Conservation (phyloP, 2,113 vertebrate genomes). For the Climacteris rufus region DNA sequence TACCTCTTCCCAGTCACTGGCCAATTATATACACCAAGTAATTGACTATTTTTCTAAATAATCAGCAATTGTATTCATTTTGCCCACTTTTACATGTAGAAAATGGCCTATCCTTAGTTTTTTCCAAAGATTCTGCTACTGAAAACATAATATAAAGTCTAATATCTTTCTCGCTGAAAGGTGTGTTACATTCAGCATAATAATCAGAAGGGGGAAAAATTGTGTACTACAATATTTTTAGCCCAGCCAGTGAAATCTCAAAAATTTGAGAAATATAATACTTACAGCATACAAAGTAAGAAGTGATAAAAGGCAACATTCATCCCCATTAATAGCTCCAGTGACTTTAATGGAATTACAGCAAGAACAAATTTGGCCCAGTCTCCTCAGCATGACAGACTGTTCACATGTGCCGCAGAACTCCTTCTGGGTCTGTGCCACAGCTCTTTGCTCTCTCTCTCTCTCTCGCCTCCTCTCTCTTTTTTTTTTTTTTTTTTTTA, state of each 20-base stretch:
- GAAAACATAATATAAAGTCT: background rate
- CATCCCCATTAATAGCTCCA: slow-evolving; percentile 22
- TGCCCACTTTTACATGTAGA: background rate
- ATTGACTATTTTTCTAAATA: background rate
- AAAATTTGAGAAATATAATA: background rate
- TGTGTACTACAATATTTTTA: background rate
- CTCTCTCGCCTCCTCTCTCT: accelerated
- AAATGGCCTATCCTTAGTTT: background rate
- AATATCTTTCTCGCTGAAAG: background rate
- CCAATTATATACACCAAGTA: background rate
- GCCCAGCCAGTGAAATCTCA: background rate
- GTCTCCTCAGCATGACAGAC: background rate
- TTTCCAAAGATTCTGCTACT: background rate
- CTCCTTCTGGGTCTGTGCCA: slow-evolving; percentile 34
- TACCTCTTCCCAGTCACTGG: background rate
- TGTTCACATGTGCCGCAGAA: slow-evolving; percentile 40
- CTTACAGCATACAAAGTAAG: background rate
- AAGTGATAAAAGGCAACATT: slow-evolving; percentile 8
- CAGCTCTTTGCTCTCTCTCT: background rate
- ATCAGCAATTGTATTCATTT: background rate
- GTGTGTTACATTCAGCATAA: background rate
- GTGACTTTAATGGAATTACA: slow-evolving; percentile 25
- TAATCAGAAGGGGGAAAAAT: background rate
- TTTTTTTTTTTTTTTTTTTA: background rate
- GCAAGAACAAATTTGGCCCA: slow-evolving; percentile 28